A percentile compares a stretch with the other conserved stretches of the same genome.
Evolutionary conservation across 2,797 vertebrate species (phyloP).

Genomic region (Danio tinwini): DNA sequence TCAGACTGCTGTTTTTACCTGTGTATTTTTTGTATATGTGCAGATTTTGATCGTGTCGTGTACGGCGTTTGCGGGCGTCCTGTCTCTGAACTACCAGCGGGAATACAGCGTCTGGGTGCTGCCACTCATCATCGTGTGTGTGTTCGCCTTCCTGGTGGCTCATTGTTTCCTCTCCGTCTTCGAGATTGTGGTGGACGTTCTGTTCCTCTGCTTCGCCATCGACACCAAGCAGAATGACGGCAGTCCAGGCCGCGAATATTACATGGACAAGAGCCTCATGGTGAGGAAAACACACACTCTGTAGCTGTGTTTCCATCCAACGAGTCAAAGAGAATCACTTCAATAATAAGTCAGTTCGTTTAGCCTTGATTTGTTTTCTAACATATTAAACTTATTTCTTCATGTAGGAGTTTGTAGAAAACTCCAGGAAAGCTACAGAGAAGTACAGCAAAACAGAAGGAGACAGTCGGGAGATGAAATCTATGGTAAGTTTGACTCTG

Average conservation of each 20-base stretch:
- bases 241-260: constrained; percentile 91
- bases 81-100: constrained; percentile 94
- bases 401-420: constrained; percentile 93
- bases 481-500: constrained; percentile 87
- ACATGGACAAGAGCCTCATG: constrained; percentile 98
- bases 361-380: neutral
- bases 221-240: constrained; percentile 97
- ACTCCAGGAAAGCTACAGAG: constrained; percentile 84
- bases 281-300: constrained; percentile 73
- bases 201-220: constrained; percentile 98
- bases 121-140: constrained; percentile 93
- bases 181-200: constrained; percentile 96
- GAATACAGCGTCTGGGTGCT: constrained; percentile 98
- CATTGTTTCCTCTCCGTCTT: constrained; percentile 98
- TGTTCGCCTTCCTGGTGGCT: constrained; percentile 96
- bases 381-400: neutral
- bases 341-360: neutral
- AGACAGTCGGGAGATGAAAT: constrained; percentile 86
- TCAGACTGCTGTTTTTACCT: too few species aligned
- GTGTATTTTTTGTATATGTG: neutral
- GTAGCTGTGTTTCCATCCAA: too few species aligned
- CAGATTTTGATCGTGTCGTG: constrained; percentile 88
- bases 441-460: constrained; percentile 79
- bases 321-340: too few species aligned
- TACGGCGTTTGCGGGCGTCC: constrained; percentile 89